phyloP scores from a whole-genome alignment of 2,113 vertebrate genomes.

The Planiliza haematocheilus region DNA sequence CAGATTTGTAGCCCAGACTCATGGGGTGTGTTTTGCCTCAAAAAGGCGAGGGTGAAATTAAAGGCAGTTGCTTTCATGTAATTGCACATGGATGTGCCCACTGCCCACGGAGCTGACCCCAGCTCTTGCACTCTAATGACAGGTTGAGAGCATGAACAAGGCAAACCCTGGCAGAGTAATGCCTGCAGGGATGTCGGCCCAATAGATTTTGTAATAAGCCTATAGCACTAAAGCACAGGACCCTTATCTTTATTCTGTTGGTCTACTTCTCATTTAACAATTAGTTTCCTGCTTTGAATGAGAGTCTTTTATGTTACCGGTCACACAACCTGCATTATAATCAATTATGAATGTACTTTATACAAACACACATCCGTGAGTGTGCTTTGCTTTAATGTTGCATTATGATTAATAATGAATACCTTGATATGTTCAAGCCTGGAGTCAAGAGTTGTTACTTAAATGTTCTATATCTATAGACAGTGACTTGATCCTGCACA shows the following conservation, averaged over 20 bases:
- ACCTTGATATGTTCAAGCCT: slow-evolving; percentile 16
- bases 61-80: slow-evolving; percentile 72
- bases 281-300: slow-evolving; percentile 39
- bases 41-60: slow-evolving; percentile 76
- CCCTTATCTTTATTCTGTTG: slow-evolving; percentile 44
- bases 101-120: slow-evolving; percentile 67
- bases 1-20: slow-evolving; percentile 65
- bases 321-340: slow-evolving; percentile 45
- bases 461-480: slow-evolving; percentile 15
- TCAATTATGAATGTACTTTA: slow-evolving; percentile 63
- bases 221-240: slow-evolving; percentile 32
- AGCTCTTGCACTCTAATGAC: slow-evolving; percentile 71
- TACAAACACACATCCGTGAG: slow-evolving; percentile 14
- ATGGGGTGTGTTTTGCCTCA: slow-evolving; percentile 69
- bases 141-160: slow-evolving; percentile 62
- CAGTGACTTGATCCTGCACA: slow-evolving; percentile 5
- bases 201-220: slow-evolving; percentile 59
- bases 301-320: slow-evolving; percentile 36
- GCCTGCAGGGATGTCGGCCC: slow-evolving; percentile 43
- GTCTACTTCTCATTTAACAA: slow-evolving; percentile 48
- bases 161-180: slow-evolving; percentile 51
- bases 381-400: slow-evolving; percentile 24
- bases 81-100: slow-evolving; percentile 77
- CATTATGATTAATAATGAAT: slow-evolving; percentile 69
- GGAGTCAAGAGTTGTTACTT: slow-evolving; percentile 20